Conservation (phyloP, 2,888 invertebrate species). For the Oligia fasciuncula region DNA sequence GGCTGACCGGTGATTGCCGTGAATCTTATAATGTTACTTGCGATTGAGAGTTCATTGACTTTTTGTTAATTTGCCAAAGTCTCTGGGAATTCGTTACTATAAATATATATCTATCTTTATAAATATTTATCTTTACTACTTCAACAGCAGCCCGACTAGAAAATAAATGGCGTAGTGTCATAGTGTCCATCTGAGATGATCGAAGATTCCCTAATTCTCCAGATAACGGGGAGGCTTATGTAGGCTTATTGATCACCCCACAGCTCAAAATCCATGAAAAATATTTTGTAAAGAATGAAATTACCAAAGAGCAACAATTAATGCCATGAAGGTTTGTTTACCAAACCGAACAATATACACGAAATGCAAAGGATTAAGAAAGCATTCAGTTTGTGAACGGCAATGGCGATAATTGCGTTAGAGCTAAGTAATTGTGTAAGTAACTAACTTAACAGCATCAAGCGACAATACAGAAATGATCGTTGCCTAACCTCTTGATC, state of each 20-base stretch:
- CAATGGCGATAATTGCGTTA: conserved; percentile 24
- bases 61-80: conserved; percentile 19
- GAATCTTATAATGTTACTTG: not conserved
- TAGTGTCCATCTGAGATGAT: not conserved
- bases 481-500: conserved; percentile 20
- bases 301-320: conserved; percentile 5
- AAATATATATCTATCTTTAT: conserved; percentile 1
- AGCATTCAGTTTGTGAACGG: conserved; percentile 38
- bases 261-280: not conserved
- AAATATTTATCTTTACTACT: not conserved
- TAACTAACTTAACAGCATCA: conserved; percentile 26
- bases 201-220: not conserved
- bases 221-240: not conserved
- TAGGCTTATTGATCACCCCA: not conserved
- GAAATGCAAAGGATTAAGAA: conserved; percentile 38
- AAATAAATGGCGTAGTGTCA: not conserved
- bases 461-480: conserved; percentile 12
- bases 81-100: not conserved
- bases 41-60: conserved; percentile 26
- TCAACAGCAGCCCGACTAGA: not conserved
- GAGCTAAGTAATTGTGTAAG: conserved; percentile 39
- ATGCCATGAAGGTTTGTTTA: conserved; percentile 15
- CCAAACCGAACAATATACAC: conserved; percentile 14
- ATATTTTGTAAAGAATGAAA: conserved; percentile 5
- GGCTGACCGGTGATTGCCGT: conserved; percentile 1